phyloP scores from a whole-genome alignment of 2,797 vertebrate species.

The Rhincodon typus region DNA sequence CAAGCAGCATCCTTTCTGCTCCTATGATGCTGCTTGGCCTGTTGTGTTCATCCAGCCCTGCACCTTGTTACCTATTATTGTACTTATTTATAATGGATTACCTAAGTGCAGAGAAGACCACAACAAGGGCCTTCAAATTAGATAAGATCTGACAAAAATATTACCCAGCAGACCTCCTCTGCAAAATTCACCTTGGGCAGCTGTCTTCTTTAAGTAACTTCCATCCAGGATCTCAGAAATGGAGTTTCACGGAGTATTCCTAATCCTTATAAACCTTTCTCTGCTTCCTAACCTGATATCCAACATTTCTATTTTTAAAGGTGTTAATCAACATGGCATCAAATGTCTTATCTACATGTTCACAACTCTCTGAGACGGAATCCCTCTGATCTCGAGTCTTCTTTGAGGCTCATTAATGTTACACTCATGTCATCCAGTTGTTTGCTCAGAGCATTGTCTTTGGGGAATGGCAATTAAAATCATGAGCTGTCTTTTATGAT shows the following conservation, averaged over 20 bases:
- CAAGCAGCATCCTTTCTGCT: no score
- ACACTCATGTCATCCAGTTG: background rate
- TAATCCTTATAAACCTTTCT: background rate
- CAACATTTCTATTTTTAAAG: background rate
- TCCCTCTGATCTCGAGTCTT: background rate
- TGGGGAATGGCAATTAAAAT: background rate
- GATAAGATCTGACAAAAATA: background rate
- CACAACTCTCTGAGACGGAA: background rate
- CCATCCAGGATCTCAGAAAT: background rate
- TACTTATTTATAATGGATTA: background rate
- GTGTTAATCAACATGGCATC: background rate
- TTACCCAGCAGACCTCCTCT: background rate
- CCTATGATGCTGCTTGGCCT: no score
- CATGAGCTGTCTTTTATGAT: background rate
- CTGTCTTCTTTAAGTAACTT: background rate
- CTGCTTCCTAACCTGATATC: background rate
- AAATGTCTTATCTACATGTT: constrained; percentile 1
- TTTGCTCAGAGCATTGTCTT: background rate
- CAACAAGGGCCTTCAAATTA: background rate
- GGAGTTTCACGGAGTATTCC: background rate
- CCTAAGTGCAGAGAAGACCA: background rate
- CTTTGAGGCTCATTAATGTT: background rate
- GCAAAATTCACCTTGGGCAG: background rate
- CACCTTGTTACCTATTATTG: background rate
- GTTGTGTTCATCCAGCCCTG: no score